Conservation (phyloP, 2,888 invertebrate genomes). For the Xanthostigma xanthostigma region DNA sequence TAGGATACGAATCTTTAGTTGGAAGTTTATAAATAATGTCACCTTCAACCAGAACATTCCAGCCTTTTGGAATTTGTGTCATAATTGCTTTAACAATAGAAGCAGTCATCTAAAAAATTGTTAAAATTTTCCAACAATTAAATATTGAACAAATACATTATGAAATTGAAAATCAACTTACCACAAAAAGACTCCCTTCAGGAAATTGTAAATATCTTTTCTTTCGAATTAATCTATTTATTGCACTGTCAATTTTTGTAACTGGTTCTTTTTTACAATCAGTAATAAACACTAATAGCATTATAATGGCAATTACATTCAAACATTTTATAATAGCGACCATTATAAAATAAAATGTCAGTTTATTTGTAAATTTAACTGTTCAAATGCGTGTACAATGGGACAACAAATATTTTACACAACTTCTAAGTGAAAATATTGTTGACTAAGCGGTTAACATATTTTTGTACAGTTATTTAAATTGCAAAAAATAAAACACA, state of each 20-base stretch:
- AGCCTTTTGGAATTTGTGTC: constrained; percentile 37
- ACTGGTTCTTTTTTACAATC: no score
- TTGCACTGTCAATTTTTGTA: not conserved
- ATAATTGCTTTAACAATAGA: constrained; percentile 40
- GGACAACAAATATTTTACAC: no score
- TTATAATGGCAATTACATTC: no score
- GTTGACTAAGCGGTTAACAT: no score
- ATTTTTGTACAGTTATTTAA: no score
- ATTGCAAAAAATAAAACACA: no score
- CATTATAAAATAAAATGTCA: no score
- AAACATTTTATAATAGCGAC: no score
- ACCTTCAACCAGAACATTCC: constrained; percentile 41
- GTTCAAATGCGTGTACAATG: no score
- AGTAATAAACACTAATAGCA: no score
- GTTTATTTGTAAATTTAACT: no score
- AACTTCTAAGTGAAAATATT: no score
- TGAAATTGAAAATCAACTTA: constrained; percentile 14
- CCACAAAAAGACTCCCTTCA: constrained; percentile 29
- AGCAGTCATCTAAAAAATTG: constrained; percentile 34
- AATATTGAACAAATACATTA: not conserved
- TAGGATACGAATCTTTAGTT: constrained; percentile 26
- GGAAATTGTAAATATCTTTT: constrained; percentile 35
- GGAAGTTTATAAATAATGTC: constrained; percentile 40
- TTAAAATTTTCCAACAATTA: not conserved
- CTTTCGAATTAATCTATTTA: constrained; percentile 25